Conservation (phyloP, 2,113 vertebrate species). For the Epinephelus lanceolatus region DNA sequence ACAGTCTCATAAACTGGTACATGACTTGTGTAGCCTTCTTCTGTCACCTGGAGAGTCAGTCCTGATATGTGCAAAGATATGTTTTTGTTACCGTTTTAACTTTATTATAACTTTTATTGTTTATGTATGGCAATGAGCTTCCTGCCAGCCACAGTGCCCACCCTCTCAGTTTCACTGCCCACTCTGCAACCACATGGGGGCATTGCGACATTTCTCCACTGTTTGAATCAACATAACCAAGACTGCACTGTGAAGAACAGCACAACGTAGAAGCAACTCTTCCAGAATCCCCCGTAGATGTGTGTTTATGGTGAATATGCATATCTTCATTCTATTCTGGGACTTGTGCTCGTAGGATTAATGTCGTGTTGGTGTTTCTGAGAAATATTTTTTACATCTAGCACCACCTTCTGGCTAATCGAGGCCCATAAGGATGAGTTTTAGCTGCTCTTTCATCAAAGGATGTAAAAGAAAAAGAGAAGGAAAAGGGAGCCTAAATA, state of each 20-base stretch:
- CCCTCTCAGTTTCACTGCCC: slow-evolving; percentile 77
- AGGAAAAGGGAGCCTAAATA: background rate
- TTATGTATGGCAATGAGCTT: slow-evolving; percentile 77
- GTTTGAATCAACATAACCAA: slow-evolving; percentile 60
- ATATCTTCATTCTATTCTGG: slow-evolving; percentile 52
- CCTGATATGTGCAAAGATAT: slow-evolving; percentile 53
- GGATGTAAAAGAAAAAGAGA: slow-evolving; percentile 15
- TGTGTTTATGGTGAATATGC: slow-evolving; percentile 59
- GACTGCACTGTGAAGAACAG: slow-evolving; percentile 76
- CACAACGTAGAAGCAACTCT: slow-evolving; percentile 71
- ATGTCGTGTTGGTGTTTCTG: slow-evolving; percentile 46
- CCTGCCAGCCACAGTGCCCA: slow-evolving; percentile 80
- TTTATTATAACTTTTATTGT: slow-evolving; percentile 68
- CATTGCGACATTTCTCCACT: slow-evolving; percentile 61
- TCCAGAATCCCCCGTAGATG: slow-evolving; percentile 35
- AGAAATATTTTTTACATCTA: slow-evolving; percentile 50
- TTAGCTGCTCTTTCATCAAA: slow-evolving; percentile 29
- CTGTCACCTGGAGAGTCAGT: slow-evolving; percentile 55
- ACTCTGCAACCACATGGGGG: slow-evolving; percentile 68
- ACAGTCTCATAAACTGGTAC: slow-evolving; percentile 53
- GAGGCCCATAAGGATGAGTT: slow-evolving; percentile 16
- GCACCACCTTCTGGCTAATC: slow-evolving; percentile 44
- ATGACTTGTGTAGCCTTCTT: slow-evolving; percentile 67
- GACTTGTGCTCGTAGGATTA: slow-evolving; percentile 48
- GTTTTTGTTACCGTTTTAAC: slow-evolving; percentile 76